Conservation (phyloP, 2,888 invertebrate genomes). For the Epicampocera succincta region DNA sequence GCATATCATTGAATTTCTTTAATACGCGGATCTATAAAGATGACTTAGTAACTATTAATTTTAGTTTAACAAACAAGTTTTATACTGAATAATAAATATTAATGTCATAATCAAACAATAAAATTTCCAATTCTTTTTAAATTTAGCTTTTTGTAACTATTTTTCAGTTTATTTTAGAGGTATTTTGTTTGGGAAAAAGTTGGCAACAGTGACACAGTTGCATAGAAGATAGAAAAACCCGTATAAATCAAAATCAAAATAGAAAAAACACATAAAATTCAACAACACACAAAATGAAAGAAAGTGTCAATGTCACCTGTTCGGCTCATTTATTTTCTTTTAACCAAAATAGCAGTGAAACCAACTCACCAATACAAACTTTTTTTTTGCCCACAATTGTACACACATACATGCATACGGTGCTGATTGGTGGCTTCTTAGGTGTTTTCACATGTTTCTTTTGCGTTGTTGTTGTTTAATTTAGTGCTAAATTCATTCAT, state of each 20-base stretch:
- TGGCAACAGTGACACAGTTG: too few relatives aligned
- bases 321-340: conserved; percentile 62
- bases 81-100: too few relatives aligned
- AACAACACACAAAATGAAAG: conserved; percentile 37
- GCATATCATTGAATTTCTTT: too few relatives aligned
- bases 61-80: too few relatives aligned
- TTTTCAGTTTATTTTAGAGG: too few relatives aligned
- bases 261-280: conserved; percentile 8
- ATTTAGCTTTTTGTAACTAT: too few relatives aligned
- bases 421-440: conserved; percentile 26
- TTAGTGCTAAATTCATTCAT: conserved; percentile 43
- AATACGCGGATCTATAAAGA: too few relatives aligned
- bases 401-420: neutral
- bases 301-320: conserved; percentile 67
- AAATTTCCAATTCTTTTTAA: too few relatives aligned
- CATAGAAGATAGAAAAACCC: too few relatives aligned
- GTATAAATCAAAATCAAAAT: neutral
- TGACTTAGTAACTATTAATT: too few relatives aligned
- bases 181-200: too few relatives aligned
- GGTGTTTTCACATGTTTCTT: conserved; percentile 26
- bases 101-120: too few relatives aligned
- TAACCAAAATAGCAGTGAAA: conserved; percentile 59
- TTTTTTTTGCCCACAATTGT: neutral
- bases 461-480: conserved; percentile 2
- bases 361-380: conserved; percentile 16